Percentiles rank a stretch among this genome's conserved stretches.
phyloP scores from a whole-genome alignment of 2,888 invertebrate species.

The Trachelus stipa region DNA sequence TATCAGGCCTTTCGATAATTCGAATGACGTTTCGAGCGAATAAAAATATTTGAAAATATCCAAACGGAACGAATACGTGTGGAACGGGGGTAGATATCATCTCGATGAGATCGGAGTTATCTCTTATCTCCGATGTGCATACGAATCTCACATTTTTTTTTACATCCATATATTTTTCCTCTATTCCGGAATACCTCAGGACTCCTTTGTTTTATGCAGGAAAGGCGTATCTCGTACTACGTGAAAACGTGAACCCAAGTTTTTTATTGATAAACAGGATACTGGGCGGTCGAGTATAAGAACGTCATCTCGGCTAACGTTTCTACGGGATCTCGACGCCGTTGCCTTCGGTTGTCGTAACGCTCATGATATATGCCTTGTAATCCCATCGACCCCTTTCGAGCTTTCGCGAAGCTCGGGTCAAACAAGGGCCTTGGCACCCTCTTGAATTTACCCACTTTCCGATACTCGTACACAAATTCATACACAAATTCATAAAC shows the following conservation, averaged over 20 bases:
- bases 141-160: background rate
- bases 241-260: background rate
- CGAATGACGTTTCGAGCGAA: background rate
- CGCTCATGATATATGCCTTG: constrained; percentile 4
- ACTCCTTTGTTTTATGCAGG: background rate
- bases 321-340: background rate
- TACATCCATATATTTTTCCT: background rate
- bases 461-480: background rate
- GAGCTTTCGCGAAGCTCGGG: background rate
- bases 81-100: background rate
- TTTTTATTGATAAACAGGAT: background rate
- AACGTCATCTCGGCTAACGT: background rate
- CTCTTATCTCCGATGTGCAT: background rate
- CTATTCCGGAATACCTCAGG: background rate
- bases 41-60: background rate
- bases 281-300: background rate
- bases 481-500: background rate
- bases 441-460: background rate
- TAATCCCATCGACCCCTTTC: constrained; percentile 4
- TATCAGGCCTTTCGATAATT: background rate
- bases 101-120: background rate
- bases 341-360: constrained; percentile 1
- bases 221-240: background rate
- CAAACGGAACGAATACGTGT: background rate
- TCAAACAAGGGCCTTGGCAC: constrained; percentile 3